A percentile compares a stretch with the other conserved stretches of the same genome.
phyloP scores from a whole-genome alignment of 2,113 vertebrate species.

The Poeciliopsis occidentalis region DNA sequence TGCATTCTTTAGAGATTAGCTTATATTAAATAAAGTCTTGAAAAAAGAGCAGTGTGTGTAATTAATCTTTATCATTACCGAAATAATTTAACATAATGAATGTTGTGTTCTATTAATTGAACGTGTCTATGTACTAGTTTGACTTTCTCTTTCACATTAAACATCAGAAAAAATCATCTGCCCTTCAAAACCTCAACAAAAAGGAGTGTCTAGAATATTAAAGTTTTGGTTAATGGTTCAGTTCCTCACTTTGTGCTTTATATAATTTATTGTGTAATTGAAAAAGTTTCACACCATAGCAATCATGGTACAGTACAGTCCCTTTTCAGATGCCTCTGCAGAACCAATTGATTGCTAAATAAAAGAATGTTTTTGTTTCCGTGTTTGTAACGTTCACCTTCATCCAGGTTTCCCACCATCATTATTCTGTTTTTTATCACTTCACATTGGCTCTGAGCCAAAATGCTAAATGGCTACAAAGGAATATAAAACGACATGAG shows the following conservation, averaged over 20 bases:
- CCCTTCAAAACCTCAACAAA: background rate
- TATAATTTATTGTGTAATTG: constrained; percentile 44
- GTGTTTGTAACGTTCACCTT: constrained; percentile 17
- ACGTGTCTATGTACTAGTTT: too few relatives aligned
- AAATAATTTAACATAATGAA: too few relatives aligned
- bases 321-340: constrained; percentile 34
- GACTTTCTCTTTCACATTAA: background rate
- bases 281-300: background rate
- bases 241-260: constrained; percentile 8
- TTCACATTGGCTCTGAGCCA: constrained; percentile 32
- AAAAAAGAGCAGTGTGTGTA: too few relatives aligned
- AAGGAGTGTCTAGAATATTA: background rate
- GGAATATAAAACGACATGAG: constrained; percentile 19
- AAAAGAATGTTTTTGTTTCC: constrained; percentile 26
- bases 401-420: constrained; percentile 46
- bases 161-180: background rate
- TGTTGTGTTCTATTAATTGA: too few relatives aligned
- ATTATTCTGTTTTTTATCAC: constrained; percentile 27
- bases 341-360: constrained; percentile 57
- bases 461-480: constrained; percentile 16
- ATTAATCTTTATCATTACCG: too few relatives aligned
- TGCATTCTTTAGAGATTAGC: too few relatives aligned
- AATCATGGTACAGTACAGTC: constrained; percentile 41
- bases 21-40: too few relatives aligned
- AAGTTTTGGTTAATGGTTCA: constrained; percentile 1